Evolutionary conservation across 2,888 invertebrate genomes (phyloP), one percentile per base, ranked within the genome.

Genomic region (Disparrhopalites patrizii): DNA sequence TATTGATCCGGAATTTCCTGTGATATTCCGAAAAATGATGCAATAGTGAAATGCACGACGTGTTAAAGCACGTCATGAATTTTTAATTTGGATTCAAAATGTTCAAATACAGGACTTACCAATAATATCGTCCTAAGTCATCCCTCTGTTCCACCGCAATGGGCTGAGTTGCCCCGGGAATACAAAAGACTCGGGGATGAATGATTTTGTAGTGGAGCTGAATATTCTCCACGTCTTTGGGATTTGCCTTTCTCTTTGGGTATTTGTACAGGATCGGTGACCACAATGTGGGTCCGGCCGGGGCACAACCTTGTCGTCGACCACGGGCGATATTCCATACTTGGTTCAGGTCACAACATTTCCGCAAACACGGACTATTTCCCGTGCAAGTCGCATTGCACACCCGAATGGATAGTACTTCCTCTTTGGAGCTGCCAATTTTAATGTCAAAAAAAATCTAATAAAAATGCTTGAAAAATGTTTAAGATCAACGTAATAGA

Each of bases 311-410:
- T 61, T 36, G 70, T 61, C 67, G 38, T 2, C 66, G 62, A 40
- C 71, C 68, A 4, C 28, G 18, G 28, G 52, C 43, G 8, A 43
- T 27, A 52, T 75, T 69, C 73, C 72, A 73, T 8, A 71, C 70
- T 66, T 75, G 66, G 25, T 69, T 68, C n/a, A 72, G 27, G 2
- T 70, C 70, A 57, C 75, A 75, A 31, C 75, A 75, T 66, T 75
- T 75, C 15, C 54, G 57, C 30, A 74, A 56, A 57, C 74, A 73
- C 25, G 74, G 73, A 36, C 55, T 56, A 8, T 30, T 40, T 20
- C 57, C 62, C 1, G 67, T 64, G 55, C 74, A 74, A 4, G 70
- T 72, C n/a, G 73, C 66, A 15, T 69, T 51, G 52, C 74, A 74
- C 15, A 68, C 62, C 3, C 47, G 47, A 15, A 47, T 3, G 3